Conservation (phyloP, 2,888 invertebrate genomes). For the Stenoptilia bipunctidactyla region DNA sequence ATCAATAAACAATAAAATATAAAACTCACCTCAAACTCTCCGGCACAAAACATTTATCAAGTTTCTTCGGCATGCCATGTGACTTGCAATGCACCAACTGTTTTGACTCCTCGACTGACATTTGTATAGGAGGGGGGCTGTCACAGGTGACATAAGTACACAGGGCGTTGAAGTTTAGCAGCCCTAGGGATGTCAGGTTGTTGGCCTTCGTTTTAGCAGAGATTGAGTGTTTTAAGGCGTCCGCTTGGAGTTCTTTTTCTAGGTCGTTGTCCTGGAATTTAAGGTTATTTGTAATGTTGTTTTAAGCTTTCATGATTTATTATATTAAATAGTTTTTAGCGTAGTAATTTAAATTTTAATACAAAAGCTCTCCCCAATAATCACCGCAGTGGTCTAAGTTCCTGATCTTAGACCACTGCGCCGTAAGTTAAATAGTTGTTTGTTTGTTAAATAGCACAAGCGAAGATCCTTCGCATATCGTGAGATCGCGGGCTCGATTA, state of each 20-base stretch:
- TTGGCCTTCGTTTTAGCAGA: constrained; percentile 44
- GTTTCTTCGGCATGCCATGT: constrained; percentile 78
- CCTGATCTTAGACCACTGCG: too few relatives aligned
- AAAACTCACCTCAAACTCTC: constrained; percentile 68
- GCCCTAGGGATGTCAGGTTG: constrained; percentile 41
- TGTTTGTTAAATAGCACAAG: too few relatives aligned
- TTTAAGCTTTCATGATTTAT: too few relatives aligned
- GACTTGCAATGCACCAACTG: constrained; percentile 79
- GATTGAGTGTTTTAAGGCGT: constrained; percentile 35
- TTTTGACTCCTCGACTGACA: constrained; percentile 81
- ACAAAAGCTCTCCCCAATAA: too few relatives aligned
- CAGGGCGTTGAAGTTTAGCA: constrained; percentile 62
- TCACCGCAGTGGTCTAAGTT: too few relatives aligned
- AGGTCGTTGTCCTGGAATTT: constrained; percentile 47
- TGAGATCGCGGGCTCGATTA: too few relatives aligned
- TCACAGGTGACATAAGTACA: constrained; percentile 81
- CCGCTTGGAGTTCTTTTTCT: constrained; percentile 54
- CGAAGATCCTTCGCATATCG: too few relatives aligned
- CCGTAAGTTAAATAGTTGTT: too few relatives aligned
- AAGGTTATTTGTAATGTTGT: too few relatives aligned
- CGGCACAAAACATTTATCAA: constrained; percentile 79
- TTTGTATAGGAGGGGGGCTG: constrained; percentile 84
- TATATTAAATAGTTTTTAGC: too few relatives aligned
- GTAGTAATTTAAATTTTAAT: too few relatives aligned
- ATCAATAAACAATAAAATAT: too few relatives aligned